Conservation (phyloP, 2,888 invertebrate species). For the Cheilosia scutellata region DNA sequence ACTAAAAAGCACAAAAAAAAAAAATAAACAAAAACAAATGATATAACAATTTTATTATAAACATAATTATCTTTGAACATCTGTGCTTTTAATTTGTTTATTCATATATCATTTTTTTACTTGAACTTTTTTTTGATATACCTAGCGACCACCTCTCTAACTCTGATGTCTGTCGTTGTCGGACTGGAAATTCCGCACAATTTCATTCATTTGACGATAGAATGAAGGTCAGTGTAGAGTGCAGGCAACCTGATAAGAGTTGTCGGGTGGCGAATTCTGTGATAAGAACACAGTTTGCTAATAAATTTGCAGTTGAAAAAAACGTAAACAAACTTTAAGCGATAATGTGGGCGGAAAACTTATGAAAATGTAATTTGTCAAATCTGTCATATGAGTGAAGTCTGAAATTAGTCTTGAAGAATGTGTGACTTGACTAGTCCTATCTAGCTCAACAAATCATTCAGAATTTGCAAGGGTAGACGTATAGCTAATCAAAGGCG, state of each 20-base stretch:
- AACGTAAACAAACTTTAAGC: background rate
- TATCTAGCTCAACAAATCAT: background rate
- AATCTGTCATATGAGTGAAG: background rate
- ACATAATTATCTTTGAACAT: conserved; percentile 1
- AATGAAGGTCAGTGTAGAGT: background rate
- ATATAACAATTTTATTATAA: conserved; percentile 3
- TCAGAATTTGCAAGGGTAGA: too few species aligned
- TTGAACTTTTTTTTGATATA: background rate
- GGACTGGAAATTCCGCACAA: background rate
- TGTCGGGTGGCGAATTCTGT: background rate
- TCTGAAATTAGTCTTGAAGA: background rate
- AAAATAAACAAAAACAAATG: background rate
- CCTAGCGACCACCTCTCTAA: too few species aligned
- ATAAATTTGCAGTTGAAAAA: background rate
- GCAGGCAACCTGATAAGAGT: background rate
- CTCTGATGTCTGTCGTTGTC: background rate
- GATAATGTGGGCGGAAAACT: background rate
- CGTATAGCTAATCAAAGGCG: too few species aligned
- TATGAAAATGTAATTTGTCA: conserved; percentile 8
- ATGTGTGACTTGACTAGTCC: background rate
- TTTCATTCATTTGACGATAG: background rate
- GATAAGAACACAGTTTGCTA: background rate
- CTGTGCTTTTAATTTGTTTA: background rate
- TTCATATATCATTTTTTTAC: background rate
- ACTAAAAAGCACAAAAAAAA: background rate